Base-by-base conservation (phyloP, 2,888 invertebrate species). In the Notocelia uddmanniana region DNA sequence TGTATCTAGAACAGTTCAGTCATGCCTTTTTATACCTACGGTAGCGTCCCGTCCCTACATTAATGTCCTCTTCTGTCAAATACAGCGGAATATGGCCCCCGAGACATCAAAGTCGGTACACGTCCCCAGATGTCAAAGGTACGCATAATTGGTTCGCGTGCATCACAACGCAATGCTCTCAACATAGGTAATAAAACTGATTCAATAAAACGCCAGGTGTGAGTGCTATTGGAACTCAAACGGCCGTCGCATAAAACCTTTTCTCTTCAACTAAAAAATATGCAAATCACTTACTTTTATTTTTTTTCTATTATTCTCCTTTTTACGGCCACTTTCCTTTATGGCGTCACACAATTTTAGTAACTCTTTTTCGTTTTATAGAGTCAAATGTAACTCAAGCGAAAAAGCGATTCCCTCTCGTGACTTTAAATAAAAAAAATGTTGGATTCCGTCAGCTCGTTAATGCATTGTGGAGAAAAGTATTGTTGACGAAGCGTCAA, bases 201-300 rank as follows among this genome's bases (percentile, higher is more conserved):
- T 31, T 31, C 31, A 31, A 21, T 58, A 68, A 21, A 37, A 19
- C 54, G 3, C 19, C 60, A 68, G 68, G 41, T 60, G 68, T 26
- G 15, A 34, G 9, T 31, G 11, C 48, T 48, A 5, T 59, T 59
- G 11, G 37, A 34, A 41, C 41, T 23, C 45, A 37, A 52, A 59
- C 50, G 18, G 21, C 18, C 15, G 18, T 34, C 34, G 37, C 68
- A 37, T 59, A 59, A 50, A 50, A 21, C 58, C 58, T 59, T 67
- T 58, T 19, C 57, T 21, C 19, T 8, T 50, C 9, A 18, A 48
- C 31, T 48, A 37, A 59, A 45, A 58, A 59, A 68, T 50, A 59
- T 37, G 68, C 34, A 59, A 68, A 68, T 52, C 50, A 19, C 58
- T 37, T 34, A 48, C n/a, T 67, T 67, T 67, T 45, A 66, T 45